Base-by-base conservation (phyloP, 2,113 vertebrate species). In the Poeciliopsis prolifica region DNA sequence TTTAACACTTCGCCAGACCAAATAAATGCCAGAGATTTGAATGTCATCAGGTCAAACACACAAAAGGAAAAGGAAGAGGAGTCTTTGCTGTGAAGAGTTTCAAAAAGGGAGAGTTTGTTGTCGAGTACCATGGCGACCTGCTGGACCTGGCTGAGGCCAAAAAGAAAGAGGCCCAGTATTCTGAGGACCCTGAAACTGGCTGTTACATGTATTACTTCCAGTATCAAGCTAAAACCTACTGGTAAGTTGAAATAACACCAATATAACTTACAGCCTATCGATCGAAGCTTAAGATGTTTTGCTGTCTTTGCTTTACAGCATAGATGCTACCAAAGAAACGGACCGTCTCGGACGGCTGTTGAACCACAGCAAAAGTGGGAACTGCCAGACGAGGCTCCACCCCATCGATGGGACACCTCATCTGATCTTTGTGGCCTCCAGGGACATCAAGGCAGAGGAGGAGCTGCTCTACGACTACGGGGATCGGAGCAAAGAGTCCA, bases 151-250 rank as follows among this genome's bases (percentile, higher is more conserved):
- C 94, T 0, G 96, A 97, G 0, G 97, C 97, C 30, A 98, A 95
- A 87, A 95, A 84, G 30, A 90, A 96, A 74, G 98, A 99, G 82
- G 95, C 93, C 2, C 60, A 94, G 33, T 99, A 99, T 0, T 94
- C 96, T 14, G 92, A 95, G 73, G 96, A 99, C 72, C 96, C 97
- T 13, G 90, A 94, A 73, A 96, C 96, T 0, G 98, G 98, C 92
- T 99, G 98, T 95, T 99, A 98, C 89, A 99, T 99, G 97, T 99
- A 98, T 90, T 99, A 99, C 79, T 99, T 99, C 87, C 96, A 97
- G 89, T 97, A 96, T 89, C 92, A 96, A 82, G 94, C 93, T 80
- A 98, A 97, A 92, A 97, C 95, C 0, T 99, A 97, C 93, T 99
- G 98, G 98, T 99, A 80, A 95, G 96, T 81, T 6, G 3, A 79